Percentiles rank a stretch among this genome's conserved stretches.
Conservation (phyloP, 2,113 vertebrate genomes). For the human region DNA sequence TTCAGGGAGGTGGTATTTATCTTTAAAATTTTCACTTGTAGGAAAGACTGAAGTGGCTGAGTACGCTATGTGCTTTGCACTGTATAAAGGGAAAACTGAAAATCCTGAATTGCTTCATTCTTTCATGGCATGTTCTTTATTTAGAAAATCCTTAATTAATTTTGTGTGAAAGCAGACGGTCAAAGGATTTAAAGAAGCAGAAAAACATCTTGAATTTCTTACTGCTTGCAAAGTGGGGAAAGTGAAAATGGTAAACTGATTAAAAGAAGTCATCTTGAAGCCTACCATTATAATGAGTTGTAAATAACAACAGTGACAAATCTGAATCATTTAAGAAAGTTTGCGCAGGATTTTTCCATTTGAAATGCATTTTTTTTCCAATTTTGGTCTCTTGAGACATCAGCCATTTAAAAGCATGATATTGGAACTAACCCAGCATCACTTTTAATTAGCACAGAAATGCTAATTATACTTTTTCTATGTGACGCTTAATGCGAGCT, state of each 20-base stretch:
- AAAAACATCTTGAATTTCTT: slow-evolving; percentile 70
- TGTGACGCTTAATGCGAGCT: slow-evolving; percentile 59
- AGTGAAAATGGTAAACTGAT: slow-evolving; percentile 69
- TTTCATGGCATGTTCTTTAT: slow-evolving; percentile 58
- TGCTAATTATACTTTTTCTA: slow-evolving; percentile 76
- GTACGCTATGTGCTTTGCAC: slow-evolving; percentile 33
- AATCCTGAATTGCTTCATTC: slow-evolving; percentile 60
- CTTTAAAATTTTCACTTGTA: slow-evolving; percentile 59
- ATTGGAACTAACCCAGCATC: slow-evolving; percentile 74
- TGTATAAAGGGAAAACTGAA: slow-evolving; percentile 46
- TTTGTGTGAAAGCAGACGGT: slow-evolving; percentile 73
- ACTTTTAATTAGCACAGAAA: slow-evolving; percentile 80
- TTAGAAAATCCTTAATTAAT: slow-evolving; percentile 79
- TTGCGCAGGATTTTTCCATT: slow-evolving; percentile 54
- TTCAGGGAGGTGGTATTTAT: slow-evolving; percentile 47
- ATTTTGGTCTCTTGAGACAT: slow-evolving; percentile 65
- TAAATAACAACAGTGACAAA: slow-evolving; percentile 71
- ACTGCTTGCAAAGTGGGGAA: slow-evolving; percentile 48
- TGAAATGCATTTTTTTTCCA: slow-evolving; percentile 52
- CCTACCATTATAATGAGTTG: slow-evolving; percentile 55
- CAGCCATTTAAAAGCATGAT: slow-evolving; percentile 77
- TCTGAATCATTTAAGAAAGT: slow-evolving; percentile 66
- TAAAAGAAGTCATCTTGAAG: slow-evolving; percentile 61
- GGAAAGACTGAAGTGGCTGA: slow-evolving; percentile 30
- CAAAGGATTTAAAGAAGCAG: slow-evolving; percentile 72